Conservation (phyloP, 2,797 vertebrate genomes). For the Etheostoma perlongum region DNA sequence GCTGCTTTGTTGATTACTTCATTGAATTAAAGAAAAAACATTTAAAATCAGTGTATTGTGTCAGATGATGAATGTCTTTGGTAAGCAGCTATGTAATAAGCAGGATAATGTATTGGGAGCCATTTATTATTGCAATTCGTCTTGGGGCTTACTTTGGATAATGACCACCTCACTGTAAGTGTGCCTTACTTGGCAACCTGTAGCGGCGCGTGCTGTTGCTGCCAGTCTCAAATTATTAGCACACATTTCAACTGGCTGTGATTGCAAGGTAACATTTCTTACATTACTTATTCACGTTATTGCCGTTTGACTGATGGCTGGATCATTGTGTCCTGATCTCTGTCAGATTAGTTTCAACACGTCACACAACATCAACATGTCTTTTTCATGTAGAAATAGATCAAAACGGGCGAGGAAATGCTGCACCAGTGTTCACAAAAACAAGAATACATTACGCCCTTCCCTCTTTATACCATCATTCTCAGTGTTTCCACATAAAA, state of each 20-base stretch:
- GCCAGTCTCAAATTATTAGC: constrained; percentile 62
- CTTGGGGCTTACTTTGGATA: constrained; percentile 75
- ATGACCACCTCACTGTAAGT: constrained; percentile 63
- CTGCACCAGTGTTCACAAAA: background rate
- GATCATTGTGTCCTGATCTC: constrained; percentile 39
- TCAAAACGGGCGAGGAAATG: constrained; percentile 2
- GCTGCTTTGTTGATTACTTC: constrained; percentile 47
- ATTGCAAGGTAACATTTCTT: constrained; percentile 41
- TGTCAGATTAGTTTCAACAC: constrained; percentile 27
- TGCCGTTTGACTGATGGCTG: constrained; percentile 41
- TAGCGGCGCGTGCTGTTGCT: constrained; percentile 45
- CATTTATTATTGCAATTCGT: constrained; percentile 66
- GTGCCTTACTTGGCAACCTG: constrained; percentile 72
- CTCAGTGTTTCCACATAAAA: constrained; percentile 17
- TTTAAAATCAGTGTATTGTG: constrained; percentile 44
- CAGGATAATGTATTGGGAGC: constrained; percentile 62
- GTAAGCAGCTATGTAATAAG: constrained; percentile 61
- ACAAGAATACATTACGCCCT: background rate
- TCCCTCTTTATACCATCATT: background rate
- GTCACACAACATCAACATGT: background rate
- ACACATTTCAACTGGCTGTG: constrained; percentile 48
- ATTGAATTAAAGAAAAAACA: constrained; percentile 40
- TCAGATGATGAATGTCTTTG: constrained; percentile 52
- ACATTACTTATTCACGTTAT: constrained; percentile 48
- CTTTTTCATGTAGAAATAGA: background rate